Conservation (phyloP, 2,113 vertebrate genomes). For the Sphyrna mokarran region DNA sequence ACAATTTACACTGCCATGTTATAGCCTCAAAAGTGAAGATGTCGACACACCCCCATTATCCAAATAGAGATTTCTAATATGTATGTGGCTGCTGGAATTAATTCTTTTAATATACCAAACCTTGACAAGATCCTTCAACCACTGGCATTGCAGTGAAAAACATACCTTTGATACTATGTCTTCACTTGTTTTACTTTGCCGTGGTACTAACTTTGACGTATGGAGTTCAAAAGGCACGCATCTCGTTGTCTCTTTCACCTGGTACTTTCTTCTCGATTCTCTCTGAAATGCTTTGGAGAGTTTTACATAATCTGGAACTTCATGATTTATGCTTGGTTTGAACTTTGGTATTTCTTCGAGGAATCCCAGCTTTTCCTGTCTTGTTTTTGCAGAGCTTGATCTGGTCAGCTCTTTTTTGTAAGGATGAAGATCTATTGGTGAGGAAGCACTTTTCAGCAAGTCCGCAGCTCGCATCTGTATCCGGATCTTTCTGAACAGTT, state of each 20-base stretch:
- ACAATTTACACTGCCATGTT: not conserved
- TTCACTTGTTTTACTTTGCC: conserved; percentile 46
- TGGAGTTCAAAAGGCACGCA: conserved; percentile 78
- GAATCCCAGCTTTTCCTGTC: conserved; percentile 65
- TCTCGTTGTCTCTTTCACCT: conserved; percentile 60
- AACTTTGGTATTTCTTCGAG: conserved; percentile 74
- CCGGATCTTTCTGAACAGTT: conserved; percentile 64
- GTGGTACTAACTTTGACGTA: conserved; percentile 60
- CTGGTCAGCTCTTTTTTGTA: conserved; percentile 44
- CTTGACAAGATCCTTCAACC: not conserved
- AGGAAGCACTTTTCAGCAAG: conserved; percentile 52
- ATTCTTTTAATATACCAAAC: not conserved
- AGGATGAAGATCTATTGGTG: conserved; percentile 47
- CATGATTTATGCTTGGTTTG: conserved; percentile 67
- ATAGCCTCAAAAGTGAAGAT: not conserved
- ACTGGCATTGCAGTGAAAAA: not conserved
- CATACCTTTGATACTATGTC: conserved; percentile 46
- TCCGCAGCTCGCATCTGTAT: conserved; percentile 65
- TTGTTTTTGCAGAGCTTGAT: conserved; percentile 60
- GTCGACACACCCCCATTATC: not conserved
- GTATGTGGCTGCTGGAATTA: not conserved
- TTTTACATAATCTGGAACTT: conserved; percentile 71
- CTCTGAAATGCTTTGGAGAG: conserved; percentile 74
- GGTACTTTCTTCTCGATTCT: conserved; percentile 54
- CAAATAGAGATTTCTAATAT: not conserved